These are phyloP conservation scores for Andrena dorsata DNA, from an alignment of 2,888 invertebrate species.

Conservation along the genomic window DNA sequence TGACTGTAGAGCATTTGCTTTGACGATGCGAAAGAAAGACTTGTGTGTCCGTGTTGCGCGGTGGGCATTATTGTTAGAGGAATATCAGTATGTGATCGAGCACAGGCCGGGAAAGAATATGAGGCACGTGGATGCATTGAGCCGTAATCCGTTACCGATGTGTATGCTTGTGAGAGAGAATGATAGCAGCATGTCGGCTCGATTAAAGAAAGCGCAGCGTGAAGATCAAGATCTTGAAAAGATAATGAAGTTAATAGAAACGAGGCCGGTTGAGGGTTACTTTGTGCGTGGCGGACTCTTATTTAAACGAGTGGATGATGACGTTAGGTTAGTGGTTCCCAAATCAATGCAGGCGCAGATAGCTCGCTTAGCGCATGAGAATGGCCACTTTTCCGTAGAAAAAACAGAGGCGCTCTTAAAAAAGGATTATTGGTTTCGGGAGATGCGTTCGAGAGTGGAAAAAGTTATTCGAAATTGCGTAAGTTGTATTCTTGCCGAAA, in stretches of 20 bases:
- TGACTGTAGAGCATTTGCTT: slow-evolving; percentile 52
- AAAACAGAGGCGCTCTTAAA: slow-evolving; percentile 10
- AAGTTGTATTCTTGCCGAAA: too few relatives aligned
- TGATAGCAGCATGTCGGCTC: background rate
- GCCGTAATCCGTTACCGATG: slow-evolving; percentile 6
- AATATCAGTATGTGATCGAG: slow-evolving; percentile 46
- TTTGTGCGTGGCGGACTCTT: background rate
- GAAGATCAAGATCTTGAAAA: background rate
- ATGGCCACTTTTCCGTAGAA: background rate
- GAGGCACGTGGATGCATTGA: slow-evolving; percentile 5
- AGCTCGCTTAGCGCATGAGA: background rate
- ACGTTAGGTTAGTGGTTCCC: slow-evolving; percentile 10
- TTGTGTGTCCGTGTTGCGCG: slow-evolving; percentile 20
- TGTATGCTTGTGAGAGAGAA: background rate
- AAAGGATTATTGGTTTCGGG: slow-evolving; percentile 4
- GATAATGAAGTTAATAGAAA: background rate
- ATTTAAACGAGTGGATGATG: background rate
- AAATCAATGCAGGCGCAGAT: slow-evolving; percentile 14
- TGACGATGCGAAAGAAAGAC: slow-evolving; percentile 54
- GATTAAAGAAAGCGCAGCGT: slow-evolving; percentile 1
- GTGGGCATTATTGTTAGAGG: slow-evolving; percentile 16
- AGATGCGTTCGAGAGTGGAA: background rate
- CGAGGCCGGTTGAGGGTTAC: background rate
- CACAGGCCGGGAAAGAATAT: slow-evolving; percentile 52
- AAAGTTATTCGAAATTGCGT: too few relatives aligned